These are phyloP conservation scores for Cephus rjabovi DNA, from an alignment of 2,888 invertebrate genomes.

Conservation along the genomic window DNA sequence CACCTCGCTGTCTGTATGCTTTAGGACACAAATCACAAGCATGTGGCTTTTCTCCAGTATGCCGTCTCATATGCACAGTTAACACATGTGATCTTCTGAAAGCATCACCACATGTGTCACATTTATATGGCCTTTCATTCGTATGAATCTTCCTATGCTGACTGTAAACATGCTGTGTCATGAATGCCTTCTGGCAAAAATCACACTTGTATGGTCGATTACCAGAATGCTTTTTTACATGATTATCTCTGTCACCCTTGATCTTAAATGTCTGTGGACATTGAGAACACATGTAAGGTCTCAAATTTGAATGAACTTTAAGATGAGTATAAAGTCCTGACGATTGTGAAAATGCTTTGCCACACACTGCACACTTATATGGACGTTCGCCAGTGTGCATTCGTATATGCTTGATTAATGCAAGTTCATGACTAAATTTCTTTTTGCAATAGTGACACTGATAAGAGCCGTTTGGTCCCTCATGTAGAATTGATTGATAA, in stretches of 20 bases:
- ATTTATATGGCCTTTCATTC: slow-evolving; percentile 20
- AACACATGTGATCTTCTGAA: slow-evolving; percentile 18
- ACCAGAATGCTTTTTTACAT: slow-evolving; percentile 31
- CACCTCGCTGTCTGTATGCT: slow-evolving; percentile 33
- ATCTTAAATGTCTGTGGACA: slow-evolving; percentile 33
- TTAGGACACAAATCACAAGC: slow-evolving; percentile 31
- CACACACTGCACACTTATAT: slow-evolving; percentile 19
- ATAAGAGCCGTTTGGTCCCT: slow-evolving; percentile 22
- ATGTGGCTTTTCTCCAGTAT: slow-evolving; percentile 28
- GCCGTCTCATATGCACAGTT: slow-evolving; percentile 19
- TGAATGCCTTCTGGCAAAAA: slow-evolving; percentile 32
- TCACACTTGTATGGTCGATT: slow-evolving; percentile 35
- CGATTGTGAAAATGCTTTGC: slow-evolving; percentile 30
- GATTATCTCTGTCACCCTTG: slow-evolving; percentile 34
- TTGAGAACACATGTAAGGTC: slow-evolving; percentile 30
- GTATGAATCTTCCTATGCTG: slow-evolving; percentile 24
- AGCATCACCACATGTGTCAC: slow-evolving; percentile 19
- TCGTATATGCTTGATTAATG: slow-evolving; percentile 30
- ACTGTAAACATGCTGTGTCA: slow-evolving; percentile 36
- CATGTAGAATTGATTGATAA: slow-evolving; percentile 27
- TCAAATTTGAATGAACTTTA: slow-evolving; percentile 29
- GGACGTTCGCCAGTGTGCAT: slow-evolving; percentile 30
- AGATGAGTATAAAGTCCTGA: slow-evolving; percentile 32
- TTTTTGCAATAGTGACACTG: slow-evolving; percentile 32
- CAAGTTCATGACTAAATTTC: slow-evolving; percentile 27